phyloP scores from a whole-genome alignment of 2,888 invertebrate genomes.

The Lithophane ornitopus region DNA sequence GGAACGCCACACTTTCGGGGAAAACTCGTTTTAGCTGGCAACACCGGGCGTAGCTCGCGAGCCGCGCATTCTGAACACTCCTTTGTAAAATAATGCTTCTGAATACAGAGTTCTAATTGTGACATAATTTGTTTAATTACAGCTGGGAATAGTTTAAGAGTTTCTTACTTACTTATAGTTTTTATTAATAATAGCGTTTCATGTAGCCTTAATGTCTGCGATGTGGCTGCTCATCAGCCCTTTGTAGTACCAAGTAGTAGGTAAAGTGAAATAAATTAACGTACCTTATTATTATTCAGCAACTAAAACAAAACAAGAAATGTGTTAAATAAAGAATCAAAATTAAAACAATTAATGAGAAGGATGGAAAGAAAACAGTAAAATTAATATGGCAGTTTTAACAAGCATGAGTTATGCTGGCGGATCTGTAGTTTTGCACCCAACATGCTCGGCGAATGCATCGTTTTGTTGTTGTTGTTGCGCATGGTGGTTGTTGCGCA shows the following conservation, averaged over 20 bases:
- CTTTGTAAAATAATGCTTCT: slow-evolving; percentile 77
- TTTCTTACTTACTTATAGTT: slow-evolving; percentile 45
- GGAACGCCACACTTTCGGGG: slow-evolving; percentile 81
- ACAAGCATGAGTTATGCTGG: background rate
- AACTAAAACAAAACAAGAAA: slow-evolving; percentile 62
- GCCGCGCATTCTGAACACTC: slow-evolving; percentile 60
- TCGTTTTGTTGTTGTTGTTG: background rate
- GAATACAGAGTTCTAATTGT: slow-evolving; percentile 62
- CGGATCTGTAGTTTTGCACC: background rate
- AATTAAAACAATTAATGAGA: slow-evolving; percentile 6
- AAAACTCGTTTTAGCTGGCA: slow-evolving; percentile 79
- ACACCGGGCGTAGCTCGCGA: slow-evolving; percentile 67
- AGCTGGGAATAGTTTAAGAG: slow-evolving; percentile 31
- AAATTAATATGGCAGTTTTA: background rate
- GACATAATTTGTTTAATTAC: slow-evolving; percentile 53
- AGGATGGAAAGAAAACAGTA: background rate
- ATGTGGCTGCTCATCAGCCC: slow-evolving; percentile 13
- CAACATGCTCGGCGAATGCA: no score
- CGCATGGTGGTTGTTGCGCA: background rate
- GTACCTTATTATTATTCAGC: slow-evolving; percentile 58
- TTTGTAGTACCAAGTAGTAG: slow-evolving; percentile 3
- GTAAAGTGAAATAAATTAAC: slow-evolving; percentile 24
- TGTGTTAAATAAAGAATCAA: slow-evolving; percentile 18
- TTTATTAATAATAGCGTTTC: slow-evolving; percentile 29
- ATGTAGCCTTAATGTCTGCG: slow-evolving; percentile 6